Evolutionary conservation across 53 echinoderm and acorn worm genomes (phyloP), one percentile per base, ranked within the genome.

Genomic region (Stichopus horrens): DNA sequence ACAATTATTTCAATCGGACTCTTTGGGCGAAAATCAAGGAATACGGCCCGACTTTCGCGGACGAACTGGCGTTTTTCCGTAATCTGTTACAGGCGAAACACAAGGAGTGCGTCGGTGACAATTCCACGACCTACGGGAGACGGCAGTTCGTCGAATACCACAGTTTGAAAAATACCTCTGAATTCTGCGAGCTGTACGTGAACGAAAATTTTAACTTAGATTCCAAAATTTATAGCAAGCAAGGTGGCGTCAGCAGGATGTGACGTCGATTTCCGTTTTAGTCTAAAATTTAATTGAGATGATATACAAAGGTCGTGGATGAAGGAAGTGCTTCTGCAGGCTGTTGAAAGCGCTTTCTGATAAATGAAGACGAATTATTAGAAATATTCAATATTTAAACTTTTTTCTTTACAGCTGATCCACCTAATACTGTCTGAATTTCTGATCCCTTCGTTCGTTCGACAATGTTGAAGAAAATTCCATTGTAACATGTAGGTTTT

Each of bases 1-100:
- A 84, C 65, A 9, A 84, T 63, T 84, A 84, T 63, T 84, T 84
- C 37, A 84, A 84, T 51, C 58, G 52, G 23, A 84, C 84, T 7
- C 67, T 84, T 4, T 84, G 84, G 84, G 65, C 23, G 57, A 84
- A 51, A 65, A 84, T 84, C 13, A 19, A 13, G 11, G 84, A 84
- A 23, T 84, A 84, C 65, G 84, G 84, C 9, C 23, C 65, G 13
- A 60, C 7, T 60, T 84, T 84, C 52, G 11, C 11, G 7, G 58
- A 11, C n/a, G 84, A 84, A 8, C 65, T 84, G 13, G 22, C 13
- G 4, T 60, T 23, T 52, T 84, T 84, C 58, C 23, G 84, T 9
- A 56, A 66, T 8, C 84, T 84, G 5, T 52, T 84, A 8, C 65
- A 63, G 14, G 52, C 9, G 16, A 84, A 63, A 14, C 84, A 84